Percentiles rank a stretch among this genome's conserved stretches.
These are phyloP conservation scores for Steinernema scapterisci DNA, from an alignment of 2,888 invertebrate genomes.

Conservation along the genomic window DNA sequence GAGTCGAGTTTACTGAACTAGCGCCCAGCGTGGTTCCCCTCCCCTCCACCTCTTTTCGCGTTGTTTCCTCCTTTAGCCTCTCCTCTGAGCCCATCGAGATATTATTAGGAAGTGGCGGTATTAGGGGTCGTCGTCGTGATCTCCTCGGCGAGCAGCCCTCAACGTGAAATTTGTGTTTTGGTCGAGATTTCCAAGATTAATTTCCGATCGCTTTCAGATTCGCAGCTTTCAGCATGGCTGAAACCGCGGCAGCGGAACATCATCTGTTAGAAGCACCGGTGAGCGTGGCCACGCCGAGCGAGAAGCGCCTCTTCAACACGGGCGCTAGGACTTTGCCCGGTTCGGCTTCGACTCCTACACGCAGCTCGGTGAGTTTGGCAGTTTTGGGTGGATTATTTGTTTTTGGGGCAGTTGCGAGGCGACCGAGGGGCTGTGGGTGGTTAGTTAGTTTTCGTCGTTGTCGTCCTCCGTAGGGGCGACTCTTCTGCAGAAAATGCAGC, in stretches of 20 bases:
- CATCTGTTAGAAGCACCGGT: conserved; percentile 10
- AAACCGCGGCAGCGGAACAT: conserved; percentile 23
- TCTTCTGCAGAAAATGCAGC: conserved; percentile 26
- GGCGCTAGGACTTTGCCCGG: conserved; percentile 15
- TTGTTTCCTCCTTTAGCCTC: conserved; percentile 14
- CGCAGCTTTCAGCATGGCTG: conserved; percentile 12
- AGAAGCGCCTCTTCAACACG: conserved; percentile 17
- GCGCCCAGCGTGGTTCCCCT: conserved; percentile 12
- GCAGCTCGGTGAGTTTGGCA: conserved; percentile 23
- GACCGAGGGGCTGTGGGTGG: neutral
- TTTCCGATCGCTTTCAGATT: neutral
- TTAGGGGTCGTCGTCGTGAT: neutral
- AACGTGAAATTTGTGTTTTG: too few relatives aligned
- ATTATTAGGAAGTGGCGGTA: neutral
- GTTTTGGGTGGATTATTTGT: neutral
- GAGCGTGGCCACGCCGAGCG: conserved; percentile 25
- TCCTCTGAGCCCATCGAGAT: neutral
- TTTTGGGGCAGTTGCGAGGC: neutral
- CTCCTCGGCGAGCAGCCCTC: too few relatives aligned
- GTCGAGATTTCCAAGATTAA: neutral
- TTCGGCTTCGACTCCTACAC: conserved; percentile 18
- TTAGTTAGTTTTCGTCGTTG: conserved; percentile 3
- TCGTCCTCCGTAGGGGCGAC: neutral
- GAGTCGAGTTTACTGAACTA: conserved; percentile 25
- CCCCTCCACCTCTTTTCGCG: conserved; percentile 10